phyloP scores from a whole-genome alignment of 1,140 invertebrate genomes.

The Bombus pascuorum region DNA sequence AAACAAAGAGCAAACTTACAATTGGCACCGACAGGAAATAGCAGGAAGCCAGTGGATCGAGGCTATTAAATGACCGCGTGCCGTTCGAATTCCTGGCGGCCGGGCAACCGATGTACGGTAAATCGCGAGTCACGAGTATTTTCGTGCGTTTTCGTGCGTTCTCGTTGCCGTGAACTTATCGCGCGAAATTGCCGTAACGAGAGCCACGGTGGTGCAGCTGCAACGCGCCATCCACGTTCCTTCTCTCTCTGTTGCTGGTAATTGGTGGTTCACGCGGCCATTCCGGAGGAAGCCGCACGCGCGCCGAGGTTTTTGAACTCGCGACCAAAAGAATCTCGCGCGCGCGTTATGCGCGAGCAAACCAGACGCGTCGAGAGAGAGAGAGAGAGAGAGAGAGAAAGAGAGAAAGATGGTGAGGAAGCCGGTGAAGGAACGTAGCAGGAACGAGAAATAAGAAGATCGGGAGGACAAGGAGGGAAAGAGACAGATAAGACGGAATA shows the following conservation, averaged over 20 bases:
- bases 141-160: constrained; percentile 11
- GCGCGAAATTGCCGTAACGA: constrained; percentile 25
- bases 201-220: background rate
- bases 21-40: constrained; percentile 4
- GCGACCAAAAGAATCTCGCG: constrained; percentile 54
- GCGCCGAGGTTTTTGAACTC: constrained; percentile 65
- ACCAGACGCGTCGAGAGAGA: constrained; percentile 22
- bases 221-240: background rate
- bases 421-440: constrained; percentile 28
- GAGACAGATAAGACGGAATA: background rate
- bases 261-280: constrained; percentile 41
- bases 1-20: too few relatives aligned
- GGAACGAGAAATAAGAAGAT: constrained; percentile 35
- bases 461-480: background rate
- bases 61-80: constrained; percentile 26
- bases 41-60: background rate
- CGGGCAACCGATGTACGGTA: background rate
- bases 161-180: constrained; percentile 17
- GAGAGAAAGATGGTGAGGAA: constrained; percentile 18
- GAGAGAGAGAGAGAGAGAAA: constrained; percentile 19
- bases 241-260: background rate
- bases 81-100: constrained; percentile 29
- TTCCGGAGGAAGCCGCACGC: constrained; percentile 59
- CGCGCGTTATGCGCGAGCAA: constrained; percentile 55
- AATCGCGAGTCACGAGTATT: constrained; percentile 10